Conservation (phyloP, 2,888 invertebrate species). For the Lithophane leautieri region DNA sequence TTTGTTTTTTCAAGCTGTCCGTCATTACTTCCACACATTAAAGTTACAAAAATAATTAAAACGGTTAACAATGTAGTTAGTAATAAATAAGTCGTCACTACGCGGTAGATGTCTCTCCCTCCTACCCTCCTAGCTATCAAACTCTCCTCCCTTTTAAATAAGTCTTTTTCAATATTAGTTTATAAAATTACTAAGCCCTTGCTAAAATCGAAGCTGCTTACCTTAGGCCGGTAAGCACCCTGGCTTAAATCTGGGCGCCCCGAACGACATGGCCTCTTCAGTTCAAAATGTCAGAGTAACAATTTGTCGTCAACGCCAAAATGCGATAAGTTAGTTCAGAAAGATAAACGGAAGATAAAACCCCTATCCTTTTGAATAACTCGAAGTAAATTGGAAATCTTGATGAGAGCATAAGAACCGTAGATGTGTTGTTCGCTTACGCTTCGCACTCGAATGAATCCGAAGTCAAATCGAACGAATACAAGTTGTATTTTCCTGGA, state of each 20-base stretch:
- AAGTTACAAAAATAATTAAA: background rate
- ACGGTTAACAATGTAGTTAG: background rate
- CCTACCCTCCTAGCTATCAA: background rate
- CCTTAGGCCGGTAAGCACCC: constrained; percentile 40
- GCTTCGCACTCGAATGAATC: constrained; percentile 67
- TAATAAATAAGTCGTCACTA: background rate
- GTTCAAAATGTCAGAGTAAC: constrained; percentile 57
- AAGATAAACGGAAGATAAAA: constrained; percentile 71
- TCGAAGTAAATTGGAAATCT: constrained; percentile 73
- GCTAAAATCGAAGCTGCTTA: constrained; percentile 41
- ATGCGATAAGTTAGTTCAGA: constrained; percentile 69
- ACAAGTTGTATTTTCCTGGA: constrained; percentile 54
- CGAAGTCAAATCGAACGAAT: constrained; percentile 62
- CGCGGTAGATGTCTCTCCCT: background rate
- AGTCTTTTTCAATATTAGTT: constrained; percentile 47
- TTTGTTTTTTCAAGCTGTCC: background rate
- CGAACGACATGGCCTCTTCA: constrained; percentile 20
- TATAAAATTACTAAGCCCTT: constrained; percentile 37
- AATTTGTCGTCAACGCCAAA: constrained; percentile 59
- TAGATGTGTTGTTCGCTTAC: constrained; percentile 67
- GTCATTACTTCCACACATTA: background rate
- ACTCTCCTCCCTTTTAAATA: constrained; percentile 11
- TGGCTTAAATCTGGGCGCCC: constrained; percentile 35
- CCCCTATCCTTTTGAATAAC: constrained; percentile 72
- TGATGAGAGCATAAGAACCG: constrained; percentile 72